Evolutionary conservation across 1,140 invertebrate species (phyloP).

Genomic region (Zaprionus tsacasi): DNA sequence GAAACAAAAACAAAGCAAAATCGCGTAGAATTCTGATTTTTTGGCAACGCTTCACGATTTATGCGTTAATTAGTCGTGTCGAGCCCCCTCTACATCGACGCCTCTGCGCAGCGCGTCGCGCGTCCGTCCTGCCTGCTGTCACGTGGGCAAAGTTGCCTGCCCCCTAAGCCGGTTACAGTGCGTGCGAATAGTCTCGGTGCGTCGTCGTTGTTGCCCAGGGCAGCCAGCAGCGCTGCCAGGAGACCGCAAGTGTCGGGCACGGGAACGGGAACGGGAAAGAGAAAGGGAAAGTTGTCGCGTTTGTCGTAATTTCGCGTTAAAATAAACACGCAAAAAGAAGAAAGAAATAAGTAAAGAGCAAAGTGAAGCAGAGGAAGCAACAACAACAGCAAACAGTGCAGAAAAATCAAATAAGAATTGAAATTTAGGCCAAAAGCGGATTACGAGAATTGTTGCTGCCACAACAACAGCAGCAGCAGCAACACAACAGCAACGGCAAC

Average conservation of each 20-base stretch:
- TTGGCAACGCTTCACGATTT: conserved; percentile 19
- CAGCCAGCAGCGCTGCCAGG: conserved; percentile 20
- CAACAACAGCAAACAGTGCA: conserved; percentile 39
- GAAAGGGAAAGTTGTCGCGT: conserved; percentile 14
- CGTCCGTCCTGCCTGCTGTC: neutral
- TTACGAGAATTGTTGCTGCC: conserved; percentile 63
- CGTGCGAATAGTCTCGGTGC: conserved; percentile 41
- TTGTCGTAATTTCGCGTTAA: conserved; percentile 48
- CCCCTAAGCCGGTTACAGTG: conserved; percentile 35
- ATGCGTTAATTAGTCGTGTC: conserved; percentile 39
- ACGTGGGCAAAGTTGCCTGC: conserved; percentile 2
- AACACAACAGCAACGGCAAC: too few species aligned
- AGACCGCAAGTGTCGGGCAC: neutral
- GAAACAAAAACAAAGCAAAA: neutral
- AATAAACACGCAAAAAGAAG: conserved; percentile 46
- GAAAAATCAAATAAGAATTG: conserved; percentile 67
- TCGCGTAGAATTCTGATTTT: conserved; percentile 8
- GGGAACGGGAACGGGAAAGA: neutral
- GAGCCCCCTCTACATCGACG: neutral
- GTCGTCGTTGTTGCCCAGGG: conserved; percentile 27
- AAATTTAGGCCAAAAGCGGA: conserved; percentile 78
- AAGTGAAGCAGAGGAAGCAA: conserved; percentile 17
- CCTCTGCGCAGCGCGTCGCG: conserved; percentile 12
- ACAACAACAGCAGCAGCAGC: conserved; percentile 27
- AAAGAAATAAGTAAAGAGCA: neutral